Percentiles rank a stretch among this genome's conserved stretches.
Evolutionary conservation across 2,888 invertebrate genomes (phyloP).

Genomic region (Pollenia griseotomentosa): DNA sequence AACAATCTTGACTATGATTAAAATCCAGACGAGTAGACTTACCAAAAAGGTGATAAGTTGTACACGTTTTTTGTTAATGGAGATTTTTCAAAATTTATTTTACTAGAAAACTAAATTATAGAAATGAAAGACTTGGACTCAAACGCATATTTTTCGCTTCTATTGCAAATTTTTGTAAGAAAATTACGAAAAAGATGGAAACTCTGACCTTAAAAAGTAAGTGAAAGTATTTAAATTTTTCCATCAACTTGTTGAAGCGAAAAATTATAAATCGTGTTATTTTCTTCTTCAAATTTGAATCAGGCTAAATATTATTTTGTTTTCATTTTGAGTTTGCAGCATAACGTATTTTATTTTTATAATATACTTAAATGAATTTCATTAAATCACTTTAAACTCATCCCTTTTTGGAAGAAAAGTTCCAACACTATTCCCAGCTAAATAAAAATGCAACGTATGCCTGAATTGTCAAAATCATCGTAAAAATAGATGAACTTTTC

Average conservation of each 20-base stretch:
- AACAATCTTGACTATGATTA: constrained; percentile 40
- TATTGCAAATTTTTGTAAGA: too few relatives aligned
- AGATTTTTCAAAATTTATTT: not conserved
- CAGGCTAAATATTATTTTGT: not conserved
- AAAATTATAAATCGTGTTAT: too few relatives aligned
- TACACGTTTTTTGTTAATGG: constrained; percentile 12
- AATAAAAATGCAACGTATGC: not conserved
- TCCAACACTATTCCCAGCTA: not conserved
- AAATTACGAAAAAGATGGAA: too few relatives aligned
- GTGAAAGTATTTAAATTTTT: too few relatives aligned
- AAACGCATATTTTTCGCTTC: too few relatives aligned
- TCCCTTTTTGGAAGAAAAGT: not conserved
- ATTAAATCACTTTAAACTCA: constrained; percentile 2
- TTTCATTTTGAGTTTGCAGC: not conserved
- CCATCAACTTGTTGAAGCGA: too few relatives aligned
- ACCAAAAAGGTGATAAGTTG: not conserved
- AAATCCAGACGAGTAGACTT: constrained; percentile 5
- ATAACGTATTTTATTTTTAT: not conserved
- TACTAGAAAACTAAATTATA: too few relatives aligned
- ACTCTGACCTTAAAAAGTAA: too few relatives aligned
- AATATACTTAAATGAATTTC: not conserved
- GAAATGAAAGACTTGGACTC: too few relatives aligned
- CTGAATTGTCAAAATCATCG: constrained; percentile 29
- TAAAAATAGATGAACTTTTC: constrained; percentile 57
- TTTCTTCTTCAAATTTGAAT: too few relatives aligned